Percentiles rank a stretch among this genome's conserved stretches.
Evolutionary conservation across 2,888 invertebrate species (phyloP).

Genomic region (Hirtodrosophila alboralis): DNA sequence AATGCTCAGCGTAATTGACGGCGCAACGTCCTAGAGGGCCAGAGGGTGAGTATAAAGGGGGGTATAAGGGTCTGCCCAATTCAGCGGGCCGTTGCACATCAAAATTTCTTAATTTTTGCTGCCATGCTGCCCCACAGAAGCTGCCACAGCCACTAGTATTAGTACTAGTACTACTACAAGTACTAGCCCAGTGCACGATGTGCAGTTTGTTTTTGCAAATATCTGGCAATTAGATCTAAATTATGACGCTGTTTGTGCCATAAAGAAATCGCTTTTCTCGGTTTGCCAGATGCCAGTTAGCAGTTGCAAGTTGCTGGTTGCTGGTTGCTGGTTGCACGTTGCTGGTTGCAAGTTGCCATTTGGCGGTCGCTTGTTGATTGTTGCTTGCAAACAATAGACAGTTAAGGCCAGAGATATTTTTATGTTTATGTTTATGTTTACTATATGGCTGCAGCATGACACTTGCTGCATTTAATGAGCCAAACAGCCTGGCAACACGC

Average conservation of each 20-base stretch:
- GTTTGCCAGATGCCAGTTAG: slow-evolving; percentile 39
- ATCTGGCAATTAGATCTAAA: slow-evolving; percentile 82
- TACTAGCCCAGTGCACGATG: slow-evolving; percentile 22
- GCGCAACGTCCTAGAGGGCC: slow-evolving; percentile 22
- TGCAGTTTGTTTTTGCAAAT: slow-evolving; percentile 59
- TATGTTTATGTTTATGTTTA: slow-evolving; percentile 57
- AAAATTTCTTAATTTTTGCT: slow-evolving; percentile 70
- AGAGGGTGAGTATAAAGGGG: neutral
- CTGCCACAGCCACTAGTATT: too few relatives aligned
- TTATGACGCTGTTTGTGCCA: slow-evolving; percentile 78
- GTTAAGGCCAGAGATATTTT: slow-evolving; percentile 59
- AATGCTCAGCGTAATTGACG: slow-evolving; percentile 61
- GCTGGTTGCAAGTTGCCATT: slow-evolving; percentile 3
- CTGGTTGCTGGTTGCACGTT: slow-evolving; percentile 10
- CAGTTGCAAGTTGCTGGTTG: slow-evolving; percentile 25
- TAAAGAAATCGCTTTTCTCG: slow-evolving; percentile 75
- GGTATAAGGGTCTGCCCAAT: too few relatives aligned
- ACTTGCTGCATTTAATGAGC: slow-evolving; percentile 70
- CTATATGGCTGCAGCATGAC: slow-evolving; percentile 61
- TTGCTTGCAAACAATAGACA: slow-evolving; percentile 69
- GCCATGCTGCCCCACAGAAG: slow-evolving; percentile 3
- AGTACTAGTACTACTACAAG: too few relatives aligned
- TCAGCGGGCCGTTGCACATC: slow-evolving; percentile 44
- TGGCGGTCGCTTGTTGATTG: slow-evolving; percentile 14
- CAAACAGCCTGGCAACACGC: slow-evolving; percentile 19